Evolutionary conservation across 2,888 invertebrate genomes (phyloP).

Genomic region (Netelia virgata): DNA sequence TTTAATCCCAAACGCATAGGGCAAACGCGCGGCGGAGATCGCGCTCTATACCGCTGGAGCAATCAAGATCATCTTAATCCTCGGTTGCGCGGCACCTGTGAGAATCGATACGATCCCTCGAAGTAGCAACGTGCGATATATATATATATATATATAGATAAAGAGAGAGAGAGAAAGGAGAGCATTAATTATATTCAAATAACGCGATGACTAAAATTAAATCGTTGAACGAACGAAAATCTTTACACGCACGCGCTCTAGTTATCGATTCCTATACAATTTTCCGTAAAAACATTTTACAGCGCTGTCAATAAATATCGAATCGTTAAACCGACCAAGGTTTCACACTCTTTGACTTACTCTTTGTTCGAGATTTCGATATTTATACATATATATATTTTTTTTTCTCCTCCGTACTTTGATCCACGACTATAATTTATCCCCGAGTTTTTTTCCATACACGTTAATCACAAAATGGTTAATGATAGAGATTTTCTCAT

Average conservation of each 20-base stretch:
- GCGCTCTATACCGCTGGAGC: not conserved
- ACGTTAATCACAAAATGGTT: conserved; percentile 9
- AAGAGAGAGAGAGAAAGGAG: not conserved
- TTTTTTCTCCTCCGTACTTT: not conserved
- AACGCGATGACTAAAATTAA: not conserved
- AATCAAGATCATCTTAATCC: conserved; percentile 46
- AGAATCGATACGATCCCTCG: conserved; percentile 21
- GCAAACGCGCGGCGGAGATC: conserved; percentile 3
- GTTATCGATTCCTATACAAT: not conserved
- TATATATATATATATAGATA: not conserved
- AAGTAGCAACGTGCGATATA: not conserved
- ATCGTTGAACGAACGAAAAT: not conserved
- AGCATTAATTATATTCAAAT: not conserved
- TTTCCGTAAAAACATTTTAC: conserved; percentile 11
- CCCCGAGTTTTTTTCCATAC: not conserved
- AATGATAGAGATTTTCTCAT: conserved; percentile 39
- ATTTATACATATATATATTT: not conserved
- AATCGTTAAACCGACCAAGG: not conserved
- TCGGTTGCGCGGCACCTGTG: conserved; percentile 24
- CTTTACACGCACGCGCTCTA: not conserved
- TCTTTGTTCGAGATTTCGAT: not conserved
- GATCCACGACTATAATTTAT: not conserved
- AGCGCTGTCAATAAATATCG: conserved; percentile 1
- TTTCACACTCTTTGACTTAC: not conserved
- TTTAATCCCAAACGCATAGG: conserved; percentile 35